Conservation (phyloP, 2,113 vertebrate species). For the Melanocharis versteri region DNA sequence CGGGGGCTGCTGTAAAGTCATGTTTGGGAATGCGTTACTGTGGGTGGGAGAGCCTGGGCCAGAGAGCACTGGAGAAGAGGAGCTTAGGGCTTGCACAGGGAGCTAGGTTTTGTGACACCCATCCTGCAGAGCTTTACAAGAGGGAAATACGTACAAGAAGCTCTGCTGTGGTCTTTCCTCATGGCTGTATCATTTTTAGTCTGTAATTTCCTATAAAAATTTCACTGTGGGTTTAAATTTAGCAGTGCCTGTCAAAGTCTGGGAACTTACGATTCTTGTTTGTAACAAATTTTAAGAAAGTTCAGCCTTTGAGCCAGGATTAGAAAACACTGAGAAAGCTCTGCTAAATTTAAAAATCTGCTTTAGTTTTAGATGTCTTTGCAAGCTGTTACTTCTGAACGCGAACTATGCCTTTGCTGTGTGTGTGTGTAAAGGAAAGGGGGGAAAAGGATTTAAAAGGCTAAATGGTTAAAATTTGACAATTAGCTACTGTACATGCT, state of each 20-base stretch:
- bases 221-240: conserved; percentile 38
- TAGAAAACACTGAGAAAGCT: conserved; percentile 4
- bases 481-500: conserved; percentile 45
- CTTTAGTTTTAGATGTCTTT: conserved; percentile 24
- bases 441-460: neutral
- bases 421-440: neutral
- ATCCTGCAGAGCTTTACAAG: neutral
- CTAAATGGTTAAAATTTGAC: conserved; percentile 22
- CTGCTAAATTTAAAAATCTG: conserved; percentile 41
- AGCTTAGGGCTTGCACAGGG: neutral
- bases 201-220: conserved; percentile 4
- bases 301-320: conserved; percentile 25
- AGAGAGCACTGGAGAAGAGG: neutral
- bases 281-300: conserved; percentile 19
- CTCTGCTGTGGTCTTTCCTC: neutral
- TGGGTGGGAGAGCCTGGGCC: neutral
- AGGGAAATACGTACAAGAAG: neutral
- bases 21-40: neutral
- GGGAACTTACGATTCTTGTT: conserved; percentile 38
- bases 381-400: neutral
- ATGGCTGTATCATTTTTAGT: neutral
- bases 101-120: neutral
- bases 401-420: neutral
- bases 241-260: neutral
- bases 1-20: neutral